Percentiles rank a stretch among this genome's conserved stretches.
Evolutionary conservation across 2,888 invertebrate genomes (phyloP).

Genomic region (Ceramica pisi): DNA sequence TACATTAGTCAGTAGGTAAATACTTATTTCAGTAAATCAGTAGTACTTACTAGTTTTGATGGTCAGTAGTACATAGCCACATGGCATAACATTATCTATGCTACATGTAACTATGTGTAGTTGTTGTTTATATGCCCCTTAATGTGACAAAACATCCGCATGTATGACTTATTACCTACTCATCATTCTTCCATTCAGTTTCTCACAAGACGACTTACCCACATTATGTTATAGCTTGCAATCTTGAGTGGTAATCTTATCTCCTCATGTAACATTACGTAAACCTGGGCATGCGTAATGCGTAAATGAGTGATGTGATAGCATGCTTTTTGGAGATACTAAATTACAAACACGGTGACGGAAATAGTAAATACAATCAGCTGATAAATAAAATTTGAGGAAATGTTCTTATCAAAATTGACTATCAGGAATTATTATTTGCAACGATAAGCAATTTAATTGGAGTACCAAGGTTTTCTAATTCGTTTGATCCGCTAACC

Average conservation of each 20-base stretch:
- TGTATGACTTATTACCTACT: constrained; percentile 42
- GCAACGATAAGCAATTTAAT: constrained; percentile 31
- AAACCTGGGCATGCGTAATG: constrained; percentile 29
- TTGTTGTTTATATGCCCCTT: constrained; percentile 16
- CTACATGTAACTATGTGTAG: constrained; percentile 6
- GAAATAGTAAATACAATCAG: constrained; percentile 42
- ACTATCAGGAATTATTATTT: constrained; percentile 24
- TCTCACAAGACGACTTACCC: constrained; percentile 33
- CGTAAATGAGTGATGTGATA: constrained; percentile 34
- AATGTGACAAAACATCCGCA: constrained; percentile 34
- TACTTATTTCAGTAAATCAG: constrained; percentile 20
- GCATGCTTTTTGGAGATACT: constrained; percentile 25
- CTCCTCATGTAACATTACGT: constrained; percentile 51
- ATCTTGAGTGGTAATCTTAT: constrained; percentile 59
- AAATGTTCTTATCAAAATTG: constrained; percentile 43
- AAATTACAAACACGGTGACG: constrained; percentile 27
- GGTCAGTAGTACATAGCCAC: constrained; percentile 6
- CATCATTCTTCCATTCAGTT: constrained; percentile 57
- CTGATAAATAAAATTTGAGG: constrained; percentile 49
- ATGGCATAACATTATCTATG: constrained; percentile 4
- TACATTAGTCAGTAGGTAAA: constrained; percentile 7
- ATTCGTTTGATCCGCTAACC: constrained; percentile 11
- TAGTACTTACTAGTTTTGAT: constrained; percentile 29
- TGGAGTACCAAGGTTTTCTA: constrained; percentile 38
- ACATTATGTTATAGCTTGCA: constrained; percentile 26